phyloP scores from a whole-genome alignment of 1,140 invertebrate genomes.

The Leptinotarsa defecta region DNA sequence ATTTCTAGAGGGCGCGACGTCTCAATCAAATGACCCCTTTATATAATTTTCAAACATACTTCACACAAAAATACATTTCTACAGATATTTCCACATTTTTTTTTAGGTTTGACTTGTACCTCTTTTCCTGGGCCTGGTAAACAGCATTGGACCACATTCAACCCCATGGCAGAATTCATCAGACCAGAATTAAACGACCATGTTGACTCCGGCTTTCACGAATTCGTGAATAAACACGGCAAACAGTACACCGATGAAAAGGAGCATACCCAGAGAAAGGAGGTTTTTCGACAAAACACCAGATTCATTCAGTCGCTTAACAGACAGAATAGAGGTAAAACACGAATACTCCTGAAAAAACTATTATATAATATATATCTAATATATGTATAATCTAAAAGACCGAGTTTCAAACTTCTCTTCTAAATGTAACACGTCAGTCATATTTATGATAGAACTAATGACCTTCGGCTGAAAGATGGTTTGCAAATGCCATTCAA shows the following conservation, averaged over 20 bases:
- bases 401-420: too few relatives aligned
- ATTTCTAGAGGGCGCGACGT: too few relatives aligned
- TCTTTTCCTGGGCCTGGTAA: slow-evolving; percentile 89
- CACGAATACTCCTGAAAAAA: too few relatives aligned
- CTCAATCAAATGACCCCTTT: too few relatives aligned
- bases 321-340: slow-evolving; percentile 44
- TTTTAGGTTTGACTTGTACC: slow-evolving; percentile 72
- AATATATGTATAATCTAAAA: too few relatives aligned
- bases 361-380: too few relatives aligned
- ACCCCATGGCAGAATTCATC: slow-evolving; percentile 92
- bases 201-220: slow-evolving; percentile 75
- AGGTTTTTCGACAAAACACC: slow-evolving; percentile 87
- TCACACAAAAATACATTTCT: too few relatives aligned
- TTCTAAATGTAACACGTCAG: too few relatives aligned
- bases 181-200: slow-evolving; percentile 71
- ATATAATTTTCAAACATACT: too few relatives aligned
- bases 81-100: background rate
- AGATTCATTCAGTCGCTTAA: slow-evolving; percentile 61
- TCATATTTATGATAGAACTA: too few relatives aligned
- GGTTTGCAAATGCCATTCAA: too few relatives aligned
- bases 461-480: too few relatives aligned
- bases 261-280: slow-evolving; percentile 74
- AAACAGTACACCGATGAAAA: slow-evolving; percentile 68
- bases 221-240: slow-evolving; percentile 76
- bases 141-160: slow-evolving; percentile 78